phyloP scores from a whole-genome alignment of 1,140 invertebrate genomes.

The Drosophila ficusphila region DNA sequence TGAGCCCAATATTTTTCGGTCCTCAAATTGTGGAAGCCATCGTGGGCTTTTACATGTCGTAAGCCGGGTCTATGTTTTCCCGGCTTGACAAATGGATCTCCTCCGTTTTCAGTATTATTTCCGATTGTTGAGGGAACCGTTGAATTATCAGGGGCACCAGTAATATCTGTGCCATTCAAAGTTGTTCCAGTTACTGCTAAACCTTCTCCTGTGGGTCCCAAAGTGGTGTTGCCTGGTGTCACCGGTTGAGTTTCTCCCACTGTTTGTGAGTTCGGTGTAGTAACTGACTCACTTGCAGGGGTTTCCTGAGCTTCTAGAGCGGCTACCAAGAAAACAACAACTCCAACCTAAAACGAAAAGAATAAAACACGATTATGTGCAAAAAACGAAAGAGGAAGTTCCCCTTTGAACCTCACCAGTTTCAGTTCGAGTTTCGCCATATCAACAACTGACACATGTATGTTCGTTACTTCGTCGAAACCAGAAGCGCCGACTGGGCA shows the following conservation, averaged over 20 bases:
- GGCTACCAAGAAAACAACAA: conserved; percentile 3
- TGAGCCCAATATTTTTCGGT: conserved; percentile 36
- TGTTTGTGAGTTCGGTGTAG: too few relatives aligned
- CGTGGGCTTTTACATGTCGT: conserved; percentile 47
- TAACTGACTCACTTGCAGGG: not conserved
- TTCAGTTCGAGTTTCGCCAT: conserved; percentile 8
- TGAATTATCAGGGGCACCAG: not conserved
- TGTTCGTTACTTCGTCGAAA: not conserved
- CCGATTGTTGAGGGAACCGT: not conserved
- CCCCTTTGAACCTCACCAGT: conserved; percentile 13
- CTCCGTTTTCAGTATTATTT: conserved; percentile 11
- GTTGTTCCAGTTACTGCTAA: not conserved
- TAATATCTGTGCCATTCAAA: not conserved
- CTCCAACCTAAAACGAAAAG: conserved; percentile 2
- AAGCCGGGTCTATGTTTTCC: not conserved
- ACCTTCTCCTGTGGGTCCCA: not conserved
- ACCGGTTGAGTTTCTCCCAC: not conserved
- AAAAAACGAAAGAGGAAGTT: not conserved
- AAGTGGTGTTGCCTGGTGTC: not conserved
- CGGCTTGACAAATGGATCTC: conserved; percentile 23
- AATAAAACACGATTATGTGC: not conserved
- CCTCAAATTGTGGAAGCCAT: conserved; percentile 56
- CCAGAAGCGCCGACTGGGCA: conserved; percentile 31
- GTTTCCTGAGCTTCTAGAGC: conserved; percentile 7
- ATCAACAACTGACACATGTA: not conserved